Percentiles rank a stretch among this genome's conserved stretches.
Evolutionary conservation across 2,797 vertebrate species (phyloP).

Genomic region (Peromyscus melanophrys): DNA sequence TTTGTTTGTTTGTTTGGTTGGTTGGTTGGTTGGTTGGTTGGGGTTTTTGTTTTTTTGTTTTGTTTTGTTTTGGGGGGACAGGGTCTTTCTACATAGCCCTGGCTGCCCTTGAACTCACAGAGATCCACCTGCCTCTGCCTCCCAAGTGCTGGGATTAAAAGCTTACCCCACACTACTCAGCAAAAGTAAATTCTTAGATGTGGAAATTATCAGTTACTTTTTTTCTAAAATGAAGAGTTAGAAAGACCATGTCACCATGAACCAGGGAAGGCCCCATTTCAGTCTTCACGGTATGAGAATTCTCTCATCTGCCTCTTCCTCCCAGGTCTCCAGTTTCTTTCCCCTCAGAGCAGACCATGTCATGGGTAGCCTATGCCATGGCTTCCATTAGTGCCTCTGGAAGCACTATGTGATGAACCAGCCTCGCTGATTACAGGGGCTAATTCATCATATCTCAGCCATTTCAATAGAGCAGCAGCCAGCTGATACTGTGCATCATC

Average conservation of each 20-base stretch:
- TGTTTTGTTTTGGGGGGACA: background rate
- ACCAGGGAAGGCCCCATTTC: background rate
- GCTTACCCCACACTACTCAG: background rate
- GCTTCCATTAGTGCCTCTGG: background rate
- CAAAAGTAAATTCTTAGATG: background rate
- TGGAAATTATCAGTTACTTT: background rate
- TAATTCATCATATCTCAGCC: background rate
- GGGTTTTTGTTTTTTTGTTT: background rate
- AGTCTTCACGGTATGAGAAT: background rate
- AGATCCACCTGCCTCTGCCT: background rate
- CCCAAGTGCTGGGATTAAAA: background rate
- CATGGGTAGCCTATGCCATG: background rate
- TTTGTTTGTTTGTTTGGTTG: no score
- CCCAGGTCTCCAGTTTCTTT: background rate
- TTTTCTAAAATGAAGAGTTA: conserved; percentile 16
- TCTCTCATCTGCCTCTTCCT: background rate
- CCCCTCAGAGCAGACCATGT: background rate
- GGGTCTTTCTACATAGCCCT: background rate
- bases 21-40: background rate
- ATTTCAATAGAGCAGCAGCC: background rate
- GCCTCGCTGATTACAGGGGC: background rate
- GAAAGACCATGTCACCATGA: background rate
- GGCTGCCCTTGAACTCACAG: background rate
- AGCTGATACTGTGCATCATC: background rate
- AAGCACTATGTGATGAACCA: background rate